Percentiles rank a stretch among this genome's conserved stretches.
Evolutionary conservation across 2,888 invertebrate species (phyloP).

Genomic region (Sympetrum striolatum): DNA sequence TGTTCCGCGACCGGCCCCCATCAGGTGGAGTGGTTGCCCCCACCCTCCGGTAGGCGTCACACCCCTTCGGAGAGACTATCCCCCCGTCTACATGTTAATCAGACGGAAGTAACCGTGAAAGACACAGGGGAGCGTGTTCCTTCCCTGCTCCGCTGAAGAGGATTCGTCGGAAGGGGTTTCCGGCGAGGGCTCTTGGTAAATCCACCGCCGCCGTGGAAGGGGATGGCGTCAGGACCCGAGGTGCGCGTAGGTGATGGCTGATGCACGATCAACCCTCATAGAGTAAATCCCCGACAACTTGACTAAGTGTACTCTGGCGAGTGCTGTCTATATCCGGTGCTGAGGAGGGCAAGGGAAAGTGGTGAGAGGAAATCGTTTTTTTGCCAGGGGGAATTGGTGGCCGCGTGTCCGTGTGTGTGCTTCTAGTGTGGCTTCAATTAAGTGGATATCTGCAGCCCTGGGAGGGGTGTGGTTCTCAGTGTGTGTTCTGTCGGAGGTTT

Average conservation of each 20-base stretch:
- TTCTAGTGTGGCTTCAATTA: neutral
- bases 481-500: neutral
- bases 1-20: neutral
- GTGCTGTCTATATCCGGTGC: neutral
- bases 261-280: neutral
- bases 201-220: neutral
- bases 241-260: neutral
- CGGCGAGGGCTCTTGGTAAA: neutral
- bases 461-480: neutral
- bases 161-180: neutral
- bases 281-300: neutral
- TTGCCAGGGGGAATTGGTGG: neutral
- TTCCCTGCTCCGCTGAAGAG: neutral
- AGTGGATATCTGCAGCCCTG: neutral
- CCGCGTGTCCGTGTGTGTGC: neutral
- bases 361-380: neutral
- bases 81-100: neutral
- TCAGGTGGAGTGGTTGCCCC: neutral
- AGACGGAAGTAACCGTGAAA: neutral
- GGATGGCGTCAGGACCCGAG: neutral
- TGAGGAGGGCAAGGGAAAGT: neutral
- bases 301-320: neutral
- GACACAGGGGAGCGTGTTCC: neutral
- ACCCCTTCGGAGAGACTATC: neutral
- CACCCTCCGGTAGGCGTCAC: neutral